These are phyloP conservation scores for Dolichotis patagonum DNA, from an alignment of 2,113 vertebrate species.

Conservation along the genomic window DNA sequence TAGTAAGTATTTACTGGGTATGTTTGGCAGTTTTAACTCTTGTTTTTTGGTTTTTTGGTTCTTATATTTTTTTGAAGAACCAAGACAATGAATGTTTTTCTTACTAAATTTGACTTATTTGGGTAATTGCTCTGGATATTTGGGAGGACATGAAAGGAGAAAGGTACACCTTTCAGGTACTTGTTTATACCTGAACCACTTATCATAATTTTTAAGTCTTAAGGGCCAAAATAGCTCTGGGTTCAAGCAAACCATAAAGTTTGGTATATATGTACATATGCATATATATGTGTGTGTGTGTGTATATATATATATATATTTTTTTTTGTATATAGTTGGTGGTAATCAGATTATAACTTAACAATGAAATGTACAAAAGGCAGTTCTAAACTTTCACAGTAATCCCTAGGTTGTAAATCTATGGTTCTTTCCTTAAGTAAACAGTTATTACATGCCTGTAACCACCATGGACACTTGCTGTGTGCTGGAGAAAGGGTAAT, in stretches of 20 bases:
- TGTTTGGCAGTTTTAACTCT: conserved; percentile 34
- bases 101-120: conserved; percentile 35
- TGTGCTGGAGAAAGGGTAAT: conserved; percentile 22
- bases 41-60: not conserved
- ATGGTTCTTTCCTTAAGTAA: conserved; percentile 44
- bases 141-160: not conserved
- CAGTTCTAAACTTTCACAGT: conserved; percentile 39
- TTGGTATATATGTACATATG: not conserved
- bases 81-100: not conserved
- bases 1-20: conserved; percentile 22
- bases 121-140: not conserved
- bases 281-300: too few relatives aligned
- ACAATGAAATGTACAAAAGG: conserved; percentile 26
- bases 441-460: conserved; percentile 48
- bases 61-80: not conserved
- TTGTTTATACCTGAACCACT: not conserved
- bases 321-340: not conserved
- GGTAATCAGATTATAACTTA: conserved; percentile 15
- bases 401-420: conserved; percentile 45
- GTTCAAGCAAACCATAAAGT: conserved; percentile 32
- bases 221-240: not conserved
- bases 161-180: not conserved
- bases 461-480: conserved; percentile 19
- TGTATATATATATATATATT: not conserved
- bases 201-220: not conserved